phyloP scores from a whole-genome alignment of 2,888 invertebrate species.

The Endotricha flammealis region DNA sequence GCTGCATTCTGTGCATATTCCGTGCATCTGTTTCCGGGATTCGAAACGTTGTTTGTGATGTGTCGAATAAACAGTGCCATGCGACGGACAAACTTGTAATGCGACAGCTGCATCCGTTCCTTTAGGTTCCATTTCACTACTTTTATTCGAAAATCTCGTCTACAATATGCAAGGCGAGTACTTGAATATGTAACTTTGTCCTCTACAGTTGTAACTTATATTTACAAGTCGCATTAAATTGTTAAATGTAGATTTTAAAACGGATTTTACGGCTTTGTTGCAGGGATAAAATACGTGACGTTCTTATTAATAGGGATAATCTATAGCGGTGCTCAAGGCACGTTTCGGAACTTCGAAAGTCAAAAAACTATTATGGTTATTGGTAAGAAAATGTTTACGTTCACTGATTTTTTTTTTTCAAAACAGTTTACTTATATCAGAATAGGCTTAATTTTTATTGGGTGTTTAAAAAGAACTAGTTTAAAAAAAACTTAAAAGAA shows the following conservation, averaged over 20 bases:
- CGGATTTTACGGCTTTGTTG: slow-evolving; percentile 26
- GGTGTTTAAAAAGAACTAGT: too few relatives aligned
- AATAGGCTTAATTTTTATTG: too few relatives aligned
- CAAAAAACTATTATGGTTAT: slow-evolving; percentile 52
- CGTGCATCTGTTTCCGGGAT: slow-evolving; percentile 17
- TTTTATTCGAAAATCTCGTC: slow-evolving; percentile 38
- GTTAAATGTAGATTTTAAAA: slow-evolving; percentile 22
- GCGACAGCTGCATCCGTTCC: slow-evolving; percentile 44
- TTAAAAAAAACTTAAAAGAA: too few relatives aligned
- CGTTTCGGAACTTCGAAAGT: slow-evolving; percentile 55
- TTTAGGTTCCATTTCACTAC: slow-evolving; percentile 46
- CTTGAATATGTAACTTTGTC: slow-evolving; percentile 24
- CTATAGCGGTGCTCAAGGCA: slow-evolving; percentile 36
- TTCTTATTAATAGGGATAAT: slow-evolving; percentile 33
- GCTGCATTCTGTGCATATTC: slow-evolving; percentile 11
- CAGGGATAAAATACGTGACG: slow-evolving; percentile 42
- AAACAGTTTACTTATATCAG: too few relatives aligned
- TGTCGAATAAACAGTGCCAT: slow-evolving; percentile 34
- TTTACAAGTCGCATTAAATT: slow-evolving; percentile 24
- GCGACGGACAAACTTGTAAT: slow-evolving; percentile 38
- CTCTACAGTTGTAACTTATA: slow-evolving; percentile 23
- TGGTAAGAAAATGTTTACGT: slow-evolving; percentile 55
- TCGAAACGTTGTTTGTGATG: slow-evolving; percentile 33
- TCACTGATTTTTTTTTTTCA: too few relatives aligned
- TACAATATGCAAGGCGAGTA: slow-evolving; percentile 52